phyloP scores from a whole-genome alignment of 2,113 vertebrate species.

The Pterophyllum scalare region DNA sequence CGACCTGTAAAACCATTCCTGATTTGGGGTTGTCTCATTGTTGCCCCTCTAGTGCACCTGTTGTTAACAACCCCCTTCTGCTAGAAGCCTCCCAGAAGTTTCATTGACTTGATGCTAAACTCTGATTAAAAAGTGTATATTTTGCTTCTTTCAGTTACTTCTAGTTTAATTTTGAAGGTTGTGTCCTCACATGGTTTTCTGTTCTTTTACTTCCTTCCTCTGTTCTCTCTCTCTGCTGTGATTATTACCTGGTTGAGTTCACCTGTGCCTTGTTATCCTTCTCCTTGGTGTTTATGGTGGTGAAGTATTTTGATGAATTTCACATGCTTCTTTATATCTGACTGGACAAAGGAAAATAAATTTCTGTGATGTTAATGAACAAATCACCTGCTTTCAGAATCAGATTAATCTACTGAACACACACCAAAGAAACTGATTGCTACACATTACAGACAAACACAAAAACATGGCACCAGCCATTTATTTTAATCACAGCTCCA shows the following conservation, averaged over 20 bases:
- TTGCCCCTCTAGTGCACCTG: no score
- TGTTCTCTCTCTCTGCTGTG: background rate
- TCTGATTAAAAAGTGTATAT: no score
- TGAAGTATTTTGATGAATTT: background rate
- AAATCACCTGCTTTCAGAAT: background rate
- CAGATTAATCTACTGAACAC: background rate
- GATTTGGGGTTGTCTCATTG: no score
- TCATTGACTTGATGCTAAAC: no score
- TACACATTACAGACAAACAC: background rate
- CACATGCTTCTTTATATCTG: background rate
- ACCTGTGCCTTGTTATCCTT: background rate
- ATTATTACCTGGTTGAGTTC: background rate
- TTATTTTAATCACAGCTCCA: conserved; percentile 27
- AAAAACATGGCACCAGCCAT: background rate
- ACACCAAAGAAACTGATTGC: background rate
- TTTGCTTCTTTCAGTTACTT: background rate
- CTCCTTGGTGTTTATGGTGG: background rate
- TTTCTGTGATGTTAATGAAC: background rate
- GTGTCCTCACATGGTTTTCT: no score
- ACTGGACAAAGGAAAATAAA: background rate
- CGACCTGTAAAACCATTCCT: no score
- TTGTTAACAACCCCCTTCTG: no score
- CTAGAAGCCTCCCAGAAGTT: no score
- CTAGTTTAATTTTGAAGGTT: background rate
- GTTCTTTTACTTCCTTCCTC: background rate